Conservation (phyloP, 2,113 vertebrate genomes). For the Channa maculata region DNA sequence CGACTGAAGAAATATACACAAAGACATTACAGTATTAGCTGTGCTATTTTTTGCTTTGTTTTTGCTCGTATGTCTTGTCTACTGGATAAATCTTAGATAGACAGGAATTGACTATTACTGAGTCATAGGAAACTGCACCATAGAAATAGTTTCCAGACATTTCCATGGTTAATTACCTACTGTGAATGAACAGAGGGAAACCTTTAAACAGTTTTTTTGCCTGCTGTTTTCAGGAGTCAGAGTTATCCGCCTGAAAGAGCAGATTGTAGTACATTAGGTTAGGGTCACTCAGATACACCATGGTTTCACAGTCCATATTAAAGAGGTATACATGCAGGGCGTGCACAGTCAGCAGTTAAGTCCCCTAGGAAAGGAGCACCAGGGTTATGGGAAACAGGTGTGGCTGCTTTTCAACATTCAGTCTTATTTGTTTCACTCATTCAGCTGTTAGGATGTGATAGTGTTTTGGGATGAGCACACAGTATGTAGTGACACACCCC, state of each 20-base stretch:
- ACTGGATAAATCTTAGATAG: slow-evolving; percentile 50
- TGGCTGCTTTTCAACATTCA: slow-evolving; percentile 55
- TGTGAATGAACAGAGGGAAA: slow-evolving; percentile 77
- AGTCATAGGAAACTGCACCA: slow-evolving; percentile 66
- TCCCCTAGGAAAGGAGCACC: slow-evolving; percentile 61
- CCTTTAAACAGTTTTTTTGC: slow-evolving; percentile 58
- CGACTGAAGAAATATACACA: slow-evolving; percentile 23
- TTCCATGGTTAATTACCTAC: slow-evolving; percentile 73
- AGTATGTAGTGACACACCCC: slow-evolving; percentile 57
- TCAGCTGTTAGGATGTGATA: slow-evolving; percentile 59
- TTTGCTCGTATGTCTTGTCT: slow-evolving; percentile 37
- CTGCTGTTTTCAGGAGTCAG: slow-evolving; percentile 63
- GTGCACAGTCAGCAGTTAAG: slow-evolving; percentile 68
- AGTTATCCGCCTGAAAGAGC: slow-evolving; percentile 59
- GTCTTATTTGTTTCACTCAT: slow-evolving; percentile 70
- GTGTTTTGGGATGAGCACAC: slow-evolving; percentile 67
- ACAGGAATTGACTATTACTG: slow-evolving; percentile 64
- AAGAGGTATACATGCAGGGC: slow-evolving; percentile 63
- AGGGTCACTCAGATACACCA: slow-evolving; percentile 54
- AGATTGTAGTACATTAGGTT: slow-evolving; percentile 41
- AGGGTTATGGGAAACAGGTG: slow-evolving; percentile 81
- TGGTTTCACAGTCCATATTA: slow-evolving; percentile 61
- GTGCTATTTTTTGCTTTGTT: slow-evolving; percentile 32
- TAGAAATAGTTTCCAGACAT: slow-evolving; percentile 77
- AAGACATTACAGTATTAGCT: slow-evolving; percentile 30